phyloP scores from a whole-genome alignment of 2,888 invertebrate genomes.

The Mythimna pallens region DNA sequence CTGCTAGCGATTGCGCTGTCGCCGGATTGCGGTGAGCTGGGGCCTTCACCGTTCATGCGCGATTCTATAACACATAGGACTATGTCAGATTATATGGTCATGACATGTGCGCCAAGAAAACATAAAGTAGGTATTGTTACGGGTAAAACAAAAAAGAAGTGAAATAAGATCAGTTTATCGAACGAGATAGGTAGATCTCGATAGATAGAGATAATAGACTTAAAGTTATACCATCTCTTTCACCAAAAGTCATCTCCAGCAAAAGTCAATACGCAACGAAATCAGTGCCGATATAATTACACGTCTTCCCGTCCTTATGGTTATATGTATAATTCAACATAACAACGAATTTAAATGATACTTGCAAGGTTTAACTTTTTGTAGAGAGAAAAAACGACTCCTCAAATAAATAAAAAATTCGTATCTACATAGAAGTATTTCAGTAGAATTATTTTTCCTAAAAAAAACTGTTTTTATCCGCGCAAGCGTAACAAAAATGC shows the following conservation, averaged over 20 bases:
- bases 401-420: not conserved
- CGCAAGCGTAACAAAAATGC: slow-evolving; percentile 14
- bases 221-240: not conserved
- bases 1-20: slow-evolving; percentile 95
- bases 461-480: not conserved
- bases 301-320: not conserved
- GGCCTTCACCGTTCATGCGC: slow-evolving; percentile 92
- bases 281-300: not conserved
- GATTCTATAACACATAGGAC: slow-evolving; percentile 73
- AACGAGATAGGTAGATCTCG: not conserved
- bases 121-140: not conserved
- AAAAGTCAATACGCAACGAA: not conserved
- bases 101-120: not conserved
- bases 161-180: not conserved
- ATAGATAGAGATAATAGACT: no score
- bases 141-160: not conserved
- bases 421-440: not conserved
- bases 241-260: no score
- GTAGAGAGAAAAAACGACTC: not conserved
- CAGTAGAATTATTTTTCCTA: not conserved
- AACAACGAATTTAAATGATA: not conserved
- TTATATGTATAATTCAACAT: not conserved
- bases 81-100: not conserved
- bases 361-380: not conserved
- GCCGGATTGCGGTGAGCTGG: slow-evolving; percentile 95